Conservation (phyloP, 2,113 vertebrate species). For the Bujurquina vittata region DNA sequence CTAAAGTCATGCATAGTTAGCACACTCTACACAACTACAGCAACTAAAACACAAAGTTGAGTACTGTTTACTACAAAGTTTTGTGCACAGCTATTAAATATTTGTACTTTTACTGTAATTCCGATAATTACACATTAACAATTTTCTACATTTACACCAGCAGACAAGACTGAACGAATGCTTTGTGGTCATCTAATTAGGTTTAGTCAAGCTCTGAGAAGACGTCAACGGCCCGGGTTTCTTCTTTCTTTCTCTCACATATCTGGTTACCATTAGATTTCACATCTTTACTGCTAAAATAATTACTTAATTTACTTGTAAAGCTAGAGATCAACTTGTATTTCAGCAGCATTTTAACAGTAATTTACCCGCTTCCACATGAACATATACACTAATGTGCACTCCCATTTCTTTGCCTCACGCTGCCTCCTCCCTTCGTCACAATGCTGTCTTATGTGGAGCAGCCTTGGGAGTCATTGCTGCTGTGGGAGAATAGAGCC, state of each 20-base stretch:
- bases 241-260: not conserved
- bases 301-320: not conserved
- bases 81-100: not conserved
- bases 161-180: not conserved
- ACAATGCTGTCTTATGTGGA: slow-evolving; percentile 73
- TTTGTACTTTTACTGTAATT: slow-evolving; percentile 9
- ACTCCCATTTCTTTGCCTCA: slow-evolving; percentile 45
- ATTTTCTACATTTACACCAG: not conserved
- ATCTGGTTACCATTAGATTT: not conserved
- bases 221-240: not conserved
- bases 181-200: slow-evolving; percentile 12
- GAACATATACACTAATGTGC: not conserved
- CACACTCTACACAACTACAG: not conserved
- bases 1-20: not conserved
- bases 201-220: slow-evolving; percentile 1
- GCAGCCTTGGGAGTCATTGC: slow-evolving; percentile 54
- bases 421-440: slow-evolving; percentile 50
- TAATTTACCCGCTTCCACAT: slow-evolving; percentile 1
- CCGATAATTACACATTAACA: not conserved
- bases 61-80: not conserved
- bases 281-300: not conserved
- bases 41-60: not conserved
- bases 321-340: slow-evolving; percentile 13
- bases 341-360: slow-evolving; percentile 19
- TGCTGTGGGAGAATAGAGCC: slow-evolving; percentile 72